These are phyloP conservation scores for Euplexia lucipara DNA, from an alignment of 2,888 invertebrate genomes.

Conservation along the genomic window DNA sequence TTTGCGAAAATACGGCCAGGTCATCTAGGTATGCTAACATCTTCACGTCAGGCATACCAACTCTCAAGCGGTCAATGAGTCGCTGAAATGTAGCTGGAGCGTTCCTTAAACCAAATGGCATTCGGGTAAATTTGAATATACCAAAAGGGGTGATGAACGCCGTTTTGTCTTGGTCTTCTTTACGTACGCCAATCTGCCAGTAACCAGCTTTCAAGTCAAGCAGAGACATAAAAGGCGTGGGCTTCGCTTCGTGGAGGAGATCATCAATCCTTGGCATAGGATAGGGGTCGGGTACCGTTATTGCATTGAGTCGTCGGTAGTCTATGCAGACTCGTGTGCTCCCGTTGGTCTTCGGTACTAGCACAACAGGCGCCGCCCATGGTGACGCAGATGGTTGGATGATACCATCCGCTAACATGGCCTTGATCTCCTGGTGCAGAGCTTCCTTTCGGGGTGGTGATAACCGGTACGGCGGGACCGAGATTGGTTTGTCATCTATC, in stretches of 20 bases:
- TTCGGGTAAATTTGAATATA: slow-evolving; percentile 62
- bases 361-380: slow-evolving; percentile 21
- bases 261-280: slow-evolving; percentile 15
- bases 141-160: slow-evolving; percentile 65
- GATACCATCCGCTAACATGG: slow-evolving; percentile 11
- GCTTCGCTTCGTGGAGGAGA: too few relatives aligned
- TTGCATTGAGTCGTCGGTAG: slow-evolving; percentile 17
- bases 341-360: slow-evolving; percentile 15
- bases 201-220: slow-evolving; percentile 68
- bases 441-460: slow-evolving; percentile 5
- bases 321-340: slow-evolving; percentile 18
- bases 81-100: slow-evolving; percentile 67
- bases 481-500: not conserved
- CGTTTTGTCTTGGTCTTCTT: slow-evolving; percentile 62
- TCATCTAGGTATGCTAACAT: slow-evolving; percentile 27
- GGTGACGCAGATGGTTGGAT: slow-evolving; percentile 15
- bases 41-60: not conserved
- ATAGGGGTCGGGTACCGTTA: slow-evolving; percentile 17
- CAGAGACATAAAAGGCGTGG: too few relatives aligned
- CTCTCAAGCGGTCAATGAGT: slow-evolving; percentile 33
- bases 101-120: slow-evolving; percentile 68
- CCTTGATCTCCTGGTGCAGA: not conserved
- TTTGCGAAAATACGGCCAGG: not conserved
- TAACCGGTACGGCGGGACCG: not conserved
- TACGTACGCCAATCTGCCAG: slow-evolving; percentile 66